phyloP scores from a whole-genome alignment of 1,140 invertebrate genomes.

The Drosophila quadrilineata region DNA sequence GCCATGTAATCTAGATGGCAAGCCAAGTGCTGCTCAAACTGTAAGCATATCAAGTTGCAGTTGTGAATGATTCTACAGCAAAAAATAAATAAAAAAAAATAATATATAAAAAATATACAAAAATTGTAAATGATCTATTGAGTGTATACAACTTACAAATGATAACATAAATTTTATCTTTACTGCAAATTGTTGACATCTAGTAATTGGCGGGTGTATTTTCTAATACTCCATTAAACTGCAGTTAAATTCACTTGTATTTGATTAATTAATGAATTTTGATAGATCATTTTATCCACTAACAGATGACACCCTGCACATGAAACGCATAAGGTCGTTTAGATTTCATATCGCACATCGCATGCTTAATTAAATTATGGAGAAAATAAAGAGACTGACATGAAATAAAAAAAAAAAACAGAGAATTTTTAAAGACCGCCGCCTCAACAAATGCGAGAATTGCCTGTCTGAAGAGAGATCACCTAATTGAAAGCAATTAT shows the following conservation, averaged over 20 bases:
- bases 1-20: neutral
- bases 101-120: neutral
- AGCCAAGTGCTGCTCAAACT: neutral
- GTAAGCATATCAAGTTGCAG: neutral
- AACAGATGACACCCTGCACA: neutral
- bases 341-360: constrained; percentile 18
- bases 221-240: neutral
- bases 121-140: neutral
- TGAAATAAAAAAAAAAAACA: no score
- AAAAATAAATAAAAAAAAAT: no score
- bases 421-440: constrained; percentile 19
- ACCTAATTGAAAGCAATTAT: constrained; percentile 68
- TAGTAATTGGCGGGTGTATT: neutral
- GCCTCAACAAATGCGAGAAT: constrained; percentile 5
- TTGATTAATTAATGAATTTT: neutral
- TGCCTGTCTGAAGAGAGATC: constrained; percentile 12
- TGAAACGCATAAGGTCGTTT: constrained; percentile 17
- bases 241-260: neutral
- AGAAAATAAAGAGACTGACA: no score
- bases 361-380: constrained; percentile 57
- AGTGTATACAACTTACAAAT: no score
- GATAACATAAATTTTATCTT: no score
- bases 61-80: no score
- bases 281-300: neutral
- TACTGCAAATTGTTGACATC: no score